Base-by-base conservation (phyloP, 2,888 invertebrate genomes). In the Brachypalpus laphriformis region DNA sequence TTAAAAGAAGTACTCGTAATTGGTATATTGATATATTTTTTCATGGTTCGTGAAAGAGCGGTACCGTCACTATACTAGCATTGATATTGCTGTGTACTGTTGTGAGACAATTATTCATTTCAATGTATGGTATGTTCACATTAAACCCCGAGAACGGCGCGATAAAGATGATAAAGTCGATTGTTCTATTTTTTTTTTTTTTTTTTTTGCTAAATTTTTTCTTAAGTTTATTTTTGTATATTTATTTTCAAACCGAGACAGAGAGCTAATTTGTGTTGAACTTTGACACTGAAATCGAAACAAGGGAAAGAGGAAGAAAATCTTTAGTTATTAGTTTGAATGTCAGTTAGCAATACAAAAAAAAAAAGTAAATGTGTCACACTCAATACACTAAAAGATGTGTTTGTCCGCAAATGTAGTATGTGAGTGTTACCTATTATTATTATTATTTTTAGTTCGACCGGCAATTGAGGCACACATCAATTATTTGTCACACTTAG, bases 171-270 rank as follows among this genome's bases (percentile, higher is more conserved):
- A 82, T 68, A 71, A 77, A 82, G 57, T 59, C 65, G 40, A 54
- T 65, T 65, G 40, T 57, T 25, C 25, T 68, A 57, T 70, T 68
- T 45, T 54, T 78, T 65, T 70, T 68, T 45, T 54, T 78, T 77
- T 16, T 54, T 31, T 68, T 56, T 65, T 40, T 51, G 66, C 37
- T 34, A 59, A 68, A 57, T 61, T 54, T 57, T 70, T 76, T 47
- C 59, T 59, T 45, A 34, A 59, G 54, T 65, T 77, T 82, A 82
- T 77, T 77, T 77, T 77, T 42, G 59, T 66, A 65, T 2, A 72
- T 51, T 66, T 72, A 65, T 78, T 82, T 66, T 77, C 42, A 65
- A 40, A 57, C 18, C 49, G 49, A 65, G 25, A 65, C 65, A 76
- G 31, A 71, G 72, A 61, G 45, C 56, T 68, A 49, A 81, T 75